Conservation (phyloP, 1,140 invertebrate genomes). For the Lasioglossum albipes region DNA sequence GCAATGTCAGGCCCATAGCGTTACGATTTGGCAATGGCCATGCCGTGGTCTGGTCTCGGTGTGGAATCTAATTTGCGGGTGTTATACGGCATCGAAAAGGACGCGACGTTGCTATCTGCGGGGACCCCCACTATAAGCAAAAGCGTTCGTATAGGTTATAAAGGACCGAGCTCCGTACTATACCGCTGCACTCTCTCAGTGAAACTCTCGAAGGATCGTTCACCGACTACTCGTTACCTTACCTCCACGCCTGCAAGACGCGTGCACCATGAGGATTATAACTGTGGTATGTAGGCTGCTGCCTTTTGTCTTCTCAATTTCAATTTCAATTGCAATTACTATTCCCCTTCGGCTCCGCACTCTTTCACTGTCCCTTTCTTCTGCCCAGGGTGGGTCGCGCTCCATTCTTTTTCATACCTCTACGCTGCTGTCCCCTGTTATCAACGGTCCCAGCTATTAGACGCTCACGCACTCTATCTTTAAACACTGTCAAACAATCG, state of each 20-base stretch:
- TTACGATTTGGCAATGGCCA: constrained; percentile 74
- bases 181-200: constrained; percentile 79
- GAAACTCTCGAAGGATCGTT: constrained; percentile 77
- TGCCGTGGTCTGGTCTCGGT: constrained; percentile 30
- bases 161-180: constrained; percentile 76
- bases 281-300: constrained; percentile 71
- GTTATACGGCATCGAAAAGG: constrained; percentile 47
- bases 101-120: constrained; percentile 53
- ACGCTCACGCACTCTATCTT: not conserved
- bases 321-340: too few species aligned
- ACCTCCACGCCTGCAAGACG: constrained; percentile 37
- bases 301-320: not conserved
- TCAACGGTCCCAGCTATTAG: not conserved
- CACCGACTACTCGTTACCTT: constrained; percentile 47
- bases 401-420: not conserved
- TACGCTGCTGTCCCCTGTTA: not conserved
- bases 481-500: not conserved
- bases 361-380: not conserved
- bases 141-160: constrained; percentile 78
- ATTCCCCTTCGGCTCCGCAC: not conserved
- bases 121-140: constrained; percentile 65
- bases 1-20: constrained; percentile 34
- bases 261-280: constrained; percentile 77
- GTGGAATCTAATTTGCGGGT: constrained; percentile 59
- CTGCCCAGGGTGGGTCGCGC: not conserved